phyloP scores from a whole-genome alignment of 2,888 invertebrate genomes.

The Rhagium mordax region DNA sequence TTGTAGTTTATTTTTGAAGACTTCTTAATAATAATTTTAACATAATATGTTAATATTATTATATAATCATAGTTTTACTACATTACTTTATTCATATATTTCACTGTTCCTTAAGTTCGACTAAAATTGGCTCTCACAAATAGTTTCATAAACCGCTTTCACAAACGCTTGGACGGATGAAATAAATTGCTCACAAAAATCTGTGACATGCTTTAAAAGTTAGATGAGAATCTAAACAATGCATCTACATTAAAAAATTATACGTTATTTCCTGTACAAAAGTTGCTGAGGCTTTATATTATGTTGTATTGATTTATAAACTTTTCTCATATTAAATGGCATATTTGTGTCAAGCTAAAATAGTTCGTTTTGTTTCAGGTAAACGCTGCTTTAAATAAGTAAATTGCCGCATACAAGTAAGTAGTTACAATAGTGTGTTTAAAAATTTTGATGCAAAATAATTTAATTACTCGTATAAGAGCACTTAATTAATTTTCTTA shows the following conservation, averaged over 20 bases:
- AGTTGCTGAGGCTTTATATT: background rate
- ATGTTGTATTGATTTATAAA: background rate
- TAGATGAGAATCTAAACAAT: background rate
- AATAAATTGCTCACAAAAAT: background rate
- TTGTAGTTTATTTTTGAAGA: too few relatives aligned
- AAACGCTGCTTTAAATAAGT: background rate
- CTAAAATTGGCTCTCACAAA: slow-evolving; percentile 14
- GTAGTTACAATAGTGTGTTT: too few relatives aligned
- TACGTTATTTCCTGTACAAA: background rate
- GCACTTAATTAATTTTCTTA: too few relatives aligned
- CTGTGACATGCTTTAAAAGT: background rate
- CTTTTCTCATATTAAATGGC: background rate
- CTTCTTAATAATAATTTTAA: too few relatives aligned
- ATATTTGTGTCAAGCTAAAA: background rate
- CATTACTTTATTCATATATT: slow-evolving; percentile 4
- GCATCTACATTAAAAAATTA: background rate
- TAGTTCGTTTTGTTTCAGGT: background rate
- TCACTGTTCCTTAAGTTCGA: slow-evolving; percentile 1
- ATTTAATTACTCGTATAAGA: too few relatives aligned
- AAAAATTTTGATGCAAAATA: too few relatives aligned
- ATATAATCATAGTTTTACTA: too few relatives aligned
- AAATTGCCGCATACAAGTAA: background rate
- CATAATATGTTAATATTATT: too few relatives aligned
- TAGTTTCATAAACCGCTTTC: slow-evolving; percentile 16
- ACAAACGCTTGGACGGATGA: background rate